Conservation (phyloP, 1,140 invertebrate genomes). For the Hormaphis cornu region DNA sequence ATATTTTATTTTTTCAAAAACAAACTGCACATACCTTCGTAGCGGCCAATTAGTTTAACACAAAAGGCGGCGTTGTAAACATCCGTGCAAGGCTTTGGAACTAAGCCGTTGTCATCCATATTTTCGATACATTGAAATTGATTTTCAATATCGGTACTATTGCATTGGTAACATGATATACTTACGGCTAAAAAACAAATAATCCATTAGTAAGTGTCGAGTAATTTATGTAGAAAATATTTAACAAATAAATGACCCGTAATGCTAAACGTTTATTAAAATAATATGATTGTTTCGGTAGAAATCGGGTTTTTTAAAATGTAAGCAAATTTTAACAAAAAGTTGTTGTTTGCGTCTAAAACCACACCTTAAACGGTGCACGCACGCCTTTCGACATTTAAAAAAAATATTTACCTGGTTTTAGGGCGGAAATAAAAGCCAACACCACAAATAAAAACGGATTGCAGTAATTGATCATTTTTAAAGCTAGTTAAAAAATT, state of each 20-base stretch:
- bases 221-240: background rate
- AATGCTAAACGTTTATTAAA: too few species aligned
- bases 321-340: too few species aligned
- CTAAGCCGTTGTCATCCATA: constrained; percentile 54
- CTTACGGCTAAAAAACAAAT: constrained; percentile 48
- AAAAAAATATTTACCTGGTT: background rate
- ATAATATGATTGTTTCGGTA: too few species aligned
- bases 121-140: constrained; percentile 83
- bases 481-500: background rate
- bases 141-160: constrained; percentile 63
- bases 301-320: too few species aligned
- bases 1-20: background rate
- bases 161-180: constrained; percentile 82
- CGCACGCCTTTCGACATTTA: background rate
- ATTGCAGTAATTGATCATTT: background rate
- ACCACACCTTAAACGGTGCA: background rate
- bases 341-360: background rate
- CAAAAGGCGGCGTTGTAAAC: constrained; percentile 80
- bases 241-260: too few species aligned
- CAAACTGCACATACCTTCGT: constrained; percentile 61
- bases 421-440: background rate
- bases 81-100: constrained; percentile 61
- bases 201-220: too few species aligned
- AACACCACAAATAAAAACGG: background rate
- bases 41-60: constrained; percentile 87